Evolutionary conservation across 2,888 invertebrate genomes (phyloP), one percentile per base, ranked within the genome.

Genomic region (Spilarctia lutea): DNA sequence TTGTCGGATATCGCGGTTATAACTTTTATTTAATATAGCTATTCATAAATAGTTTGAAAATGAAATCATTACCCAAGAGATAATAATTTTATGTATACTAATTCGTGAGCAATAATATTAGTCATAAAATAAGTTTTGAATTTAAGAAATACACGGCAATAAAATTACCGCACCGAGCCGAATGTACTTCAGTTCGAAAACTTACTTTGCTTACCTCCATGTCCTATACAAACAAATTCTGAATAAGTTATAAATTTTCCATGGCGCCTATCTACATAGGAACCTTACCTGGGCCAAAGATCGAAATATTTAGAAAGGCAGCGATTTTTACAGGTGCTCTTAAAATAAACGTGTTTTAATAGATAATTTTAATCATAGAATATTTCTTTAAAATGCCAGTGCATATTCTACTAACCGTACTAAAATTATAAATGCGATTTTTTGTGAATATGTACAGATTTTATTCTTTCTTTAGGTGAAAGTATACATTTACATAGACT

Each of bases 141-240:
- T 72, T 56, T 56, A 39, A 68, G 20, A 39, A 56, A 75, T 74
- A 68, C 66, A 63, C 73, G 75, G 75, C 75, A 52, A 79, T 78
- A 75, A 79, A 74, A 75, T 81, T 73, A 77, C 75, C 72, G 71
- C 65, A 52, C 52, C 69, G 68, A 65, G 63, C n/a, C 60, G 65
- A 65, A 75, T 45, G 65, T 52, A 70, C n/a, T 73, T 65, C 68
- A 63, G 65, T 77, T 72, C 65, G 70, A 65, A 78, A 80, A 84
- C 75, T 84, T 82, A 84, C 75, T 84, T 84, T 56, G 48, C 78
- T 60, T 76, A 39, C 71, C 79, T 68, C 71, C 72, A 65, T 68
- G 71, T 77, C 69, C 69, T 79, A 73, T 77, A 79, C 78, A 83
- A 87, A 85, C 81, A 83, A 81, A 84, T 81, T 84, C 74, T 39